Base-by-base conservation (phyloP, 2,113 vertebrate species). In the Brachyistius frenatus region DNA sequence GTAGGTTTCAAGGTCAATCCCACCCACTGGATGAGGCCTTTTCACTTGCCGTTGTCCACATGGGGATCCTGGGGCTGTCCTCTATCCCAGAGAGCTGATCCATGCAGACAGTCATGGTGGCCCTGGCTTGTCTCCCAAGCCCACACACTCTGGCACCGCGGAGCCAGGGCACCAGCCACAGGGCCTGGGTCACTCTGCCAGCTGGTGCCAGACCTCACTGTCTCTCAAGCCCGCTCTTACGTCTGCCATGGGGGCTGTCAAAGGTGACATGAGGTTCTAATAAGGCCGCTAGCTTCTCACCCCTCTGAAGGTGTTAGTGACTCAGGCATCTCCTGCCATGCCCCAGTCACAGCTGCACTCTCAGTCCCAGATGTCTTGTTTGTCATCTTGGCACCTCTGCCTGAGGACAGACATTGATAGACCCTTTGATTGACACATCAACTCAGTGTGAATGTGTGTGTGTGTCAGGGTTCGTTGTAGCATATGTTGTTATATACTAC, bases 121-220 rank as follows among this genome's bases (percentile, higher is more conserved):
- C 88, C 79, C 72, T 78, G 83, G 87, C 81, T 84, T 89, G 82
- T 88, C 88, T 92, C 81, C 87, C 78, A 86, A 81, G 82, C 82
- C 89, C 7, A 32, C 63, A 86, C 72, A 75, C 81, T 69, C 70
- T 80, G 74, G 85, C 81, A 80, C 76, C 23, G 62, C 76, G 1
- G 75, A 88, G 89, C 86, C 83, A 79, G 88, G 89, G 85, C 88
- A 89, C 76, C 82, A 89, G 90, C 90, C 90, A 91, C 75, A 78
- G 88, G 92, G 89, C 86, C 78, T 33, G 81, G 91, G 89, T 92
- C 89, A 89, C 74, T 93, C 90, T 90, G 88, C 90, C 92, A 94
- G 92, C 92, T 94, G 91, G 88, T 92, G 81, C 85, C 81, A 86
- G 81, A 81, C 80, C 86, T 83, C 72, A 72, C 65, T 84, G 79